Evolutionary conservation across 2,888 invertebrate genomes (phyloP).

Genomic region (Drosophila anomalata): DNA sequence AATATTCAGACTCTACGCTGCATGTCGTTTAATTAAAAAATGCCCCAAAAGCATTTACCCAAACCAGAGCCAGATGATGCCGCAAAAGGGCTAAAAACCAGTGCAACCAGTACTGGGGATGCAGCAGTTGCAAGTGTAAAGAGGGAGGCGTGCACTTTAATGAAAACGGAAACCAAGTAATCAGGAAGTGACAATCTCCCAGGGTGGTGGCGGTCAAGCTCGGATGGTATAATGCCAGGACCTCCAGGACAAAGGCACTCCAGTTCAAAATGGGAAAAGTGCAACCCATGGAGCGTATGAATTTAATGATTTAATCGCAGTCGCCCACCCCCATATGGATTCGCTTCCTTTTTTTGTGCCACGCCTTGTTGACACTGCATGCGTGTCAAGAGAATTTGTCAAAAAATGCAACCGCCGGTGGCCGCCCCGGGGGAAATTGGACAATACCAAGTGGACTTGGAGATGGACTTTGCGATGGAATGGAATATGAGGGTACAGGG

Average conservation of each 20-base stretch:
- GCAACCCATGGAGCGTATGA: conserved; percentile 81
- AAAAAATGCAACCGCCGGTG: conserved; percentile 68
- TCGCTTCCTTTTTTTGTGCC: conserved; percentile 34
- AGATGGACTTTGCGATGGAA: not conserved
- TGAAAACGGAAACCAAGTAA: conserved; percentile 77
- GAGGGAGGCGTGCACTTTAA: conserved; percentile 65
- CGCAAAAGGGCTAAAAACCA: conserved; percentile 45
- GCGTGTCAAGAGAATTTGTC: conserved; percentile 78
- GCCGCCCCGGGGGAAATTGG: conserved; percentile 70
- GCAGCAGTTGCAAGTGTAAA: conserved; percentile 28
- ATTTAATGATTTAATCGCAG: conserved; percentile 83
- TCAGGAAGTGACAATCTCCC: conserved; percentile 72
- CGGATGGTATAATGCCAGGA: conserved; percentile 60
- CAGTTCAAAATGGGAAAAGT: conserved; percentile 63
- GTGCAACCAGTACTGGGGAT: conserved; percentile 55
- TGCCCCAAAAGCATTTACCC: conserved; percentile 80
- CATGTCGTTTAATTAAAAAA: conserved; percentile 77
- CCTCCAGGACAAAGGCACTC: conserved; percentile 40
- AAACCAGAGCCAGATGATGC: conserved; percentile 31
- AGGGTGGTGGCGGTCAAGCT: conserved; percentile 66
- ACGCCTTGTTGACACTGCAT: conserved; percentile 80
- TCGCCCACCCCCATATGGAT: not conserved
- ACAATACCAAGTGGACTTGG: conserved; percentile 58
- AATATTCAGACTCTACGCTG: conserved; percentile 48
- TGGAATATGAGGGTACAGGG: conserved; percentile 31